Evolutionary conservation across 2,113 vertebrate species (phyloP).

Genomic region (Thamnophis sirtalis): DNA sequence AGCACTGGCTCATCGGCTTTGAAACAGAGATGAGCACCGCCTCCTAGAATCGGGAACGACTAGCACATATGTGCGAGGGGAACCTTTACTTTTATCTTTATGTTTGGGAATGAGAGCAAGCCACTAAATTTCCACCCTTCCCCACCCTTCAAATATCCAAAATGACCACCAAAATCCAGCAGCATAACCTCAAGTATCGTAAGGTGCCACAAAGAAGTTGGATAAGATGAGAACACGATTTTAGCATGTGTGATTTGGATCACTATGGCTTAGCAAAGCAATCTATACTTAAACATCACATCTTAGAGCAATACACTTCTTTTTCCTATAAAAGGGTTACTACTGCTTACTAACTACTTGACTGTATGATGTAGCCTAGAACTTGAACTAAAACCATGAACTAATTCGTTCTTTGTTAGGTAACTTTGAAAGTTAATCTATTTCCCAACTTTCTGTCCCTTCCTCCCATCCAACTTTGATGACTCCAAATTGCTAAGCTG

Average conservation of each 20-base stretch:
- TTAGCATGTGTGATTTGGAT: background rate
- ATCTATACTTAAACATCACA: background rate
- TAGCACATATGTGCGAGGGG: too few species aligned
- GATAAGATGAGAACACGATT: background rate
- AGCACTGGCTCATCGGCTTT: too few species aligned
- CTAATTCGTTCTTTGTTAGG: background rate
- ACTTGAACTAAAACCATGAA: background rate
- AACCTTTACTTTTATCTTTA: background rate
- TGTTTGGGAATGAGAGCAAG: background rate
- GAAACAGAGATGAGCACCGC: too few species aligned
- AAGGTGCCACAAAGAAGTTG: background rate
- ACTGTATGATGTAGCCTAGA: background rate
- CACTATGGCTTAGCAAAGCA: background rate
- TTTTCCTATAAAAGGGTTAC: background rate
- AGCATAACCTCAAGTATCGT: background rate
- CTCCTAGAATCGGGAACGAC: too few species aligned
- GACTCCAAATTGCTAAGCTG: background rate
- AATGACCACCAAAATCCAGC: background rate
- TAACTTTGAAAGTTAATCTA: background rate
- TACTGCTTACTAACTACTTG: background rate
- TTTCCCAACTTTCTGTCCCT: background rate
- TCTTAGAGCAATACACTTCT: background rate
- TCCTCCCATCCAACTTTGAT: background rate
- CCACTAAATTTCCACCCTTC: background rate
- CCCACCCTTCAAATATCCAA: background rate